Evolutionary conservation across 2,888 invertebrate genomes (phyloP).

Genomic region (Scaptomyza parva): DNA sequence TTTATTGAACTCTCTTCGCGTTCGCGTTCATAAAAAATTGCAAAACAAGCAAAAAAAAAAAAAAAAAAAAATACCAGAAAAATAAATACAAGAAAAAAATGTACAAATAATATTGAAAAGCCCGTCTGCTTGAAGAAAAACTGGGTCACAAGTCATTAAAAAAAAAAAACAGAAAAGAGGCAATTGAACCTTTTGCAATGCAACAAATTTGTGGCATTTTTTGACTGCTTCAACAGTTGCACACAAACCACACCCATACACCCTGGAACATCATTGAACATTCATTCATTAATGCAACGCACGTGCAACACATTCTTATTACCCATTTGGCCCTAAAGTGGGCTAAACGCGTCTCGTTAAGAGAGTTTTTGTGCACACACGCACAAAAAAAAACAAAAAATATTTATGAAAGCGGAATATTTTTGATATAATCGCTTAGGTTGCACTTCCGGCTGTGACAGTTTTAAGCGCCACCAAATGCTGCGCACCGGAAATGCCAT

Average conservation of each 20-base stretch:
- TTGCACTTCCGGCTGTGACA: conserved; percentile 78
- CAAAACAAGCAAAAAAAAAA: conserved; percentile 22
- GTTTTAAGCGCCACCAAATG: conserved; percentile 61
- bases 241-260: no score
- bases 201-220: conserved; percentile 54
- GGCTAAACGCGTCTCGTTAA: conserved; percentile 77
- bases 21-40: conserved; percentile 17
- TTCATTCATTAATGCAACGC: conserved; percentile 64
- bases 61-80: conserved; percentile 1
- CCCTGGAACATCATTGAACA: no score
- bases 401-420: conserved; percentile 41
- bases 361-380: conserved; percentile 32
- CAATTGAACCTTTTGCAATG: conserved; percentile 54
- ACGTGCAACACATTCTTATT: conserved; percentile 63
- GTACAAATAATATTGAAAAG: not conserved
- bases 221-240: conserved; percentile 52
- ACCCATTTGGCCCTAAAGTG: conserved; percentile 51
- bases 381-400: conserved; percentile 15
- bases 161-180: conserved; percentile 13
- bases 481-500: conserved; percentile 60
- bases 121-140: conserved; percentile 37
- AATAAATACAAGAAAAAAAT: no score
- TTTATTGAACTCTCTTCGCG: conserved; percentile 77
- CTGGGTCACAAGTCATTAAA: conserved; percentile 67
- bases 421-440: conserved; percentile 66